phyloP scores from a whole-genome alignment of 2,888 invertebrate species.

The Trachelus troglodyta region DNA sequence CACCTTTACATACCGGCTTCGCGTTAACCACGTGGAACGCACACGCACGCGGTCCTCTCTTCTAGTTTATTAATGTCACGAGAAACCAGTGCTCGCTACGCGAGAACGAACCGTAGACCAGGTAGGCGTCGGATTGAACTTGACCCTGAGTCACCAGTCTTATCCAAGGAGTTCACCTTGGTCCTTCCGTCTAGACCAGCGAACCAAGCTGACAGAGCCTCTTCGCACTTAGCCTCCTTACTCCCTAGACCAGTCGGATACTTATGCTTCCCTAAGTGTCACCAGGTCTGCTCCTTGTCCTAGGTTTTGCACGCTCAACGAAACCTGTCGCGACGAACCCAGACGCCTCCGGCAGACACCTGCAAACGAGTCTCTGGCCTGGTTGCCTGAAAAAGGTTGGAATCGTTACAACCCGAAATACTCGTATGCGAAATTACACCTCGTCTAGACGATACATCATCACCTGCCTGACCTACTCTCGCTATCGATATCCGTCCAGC shows the following conservation, averaged over 20 bases:
- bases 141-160: not conserved
- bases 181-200: not conserved
- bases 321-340: not conserved
- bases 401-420: not conserved
- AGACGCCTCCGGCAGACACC: slow-evolving; percentile 2
- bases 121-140: not conserved
- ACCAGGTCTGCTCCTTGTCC: not conserved
- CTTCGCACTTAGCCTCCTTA: slow-evolving; percentile 1
- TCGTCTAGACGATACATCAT: not conserved
- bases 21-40: not conserved
- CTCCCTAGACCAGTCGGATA: not conserved
- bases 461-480: slow-evolving; percentile 2
- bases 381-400: slow-evolving; percentile 1
- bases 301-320: not conserved
- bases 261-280: not conserved
- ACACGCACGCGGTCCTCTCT: not conserved
- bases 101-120: not conserved
- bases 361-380: slow-evolving; percentile 7
- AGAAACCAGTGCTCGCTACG: not conserved
- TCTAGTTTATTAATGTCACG: not conserved
- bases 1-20: not conserved
- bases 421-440: not conserved
- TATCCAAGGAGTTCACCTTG: slow-evolving; percentile 3
- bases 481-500: not conserved
- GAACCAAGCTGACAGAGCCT: not conserved